Percentiles rank a stretch among this genome's conserved stretches.
These are phyloP conservation scores for Rhodophaea formosa DNA, from an alignment of 2,888 invertebrate genomes.

Conservation along the genomic window DNA sequence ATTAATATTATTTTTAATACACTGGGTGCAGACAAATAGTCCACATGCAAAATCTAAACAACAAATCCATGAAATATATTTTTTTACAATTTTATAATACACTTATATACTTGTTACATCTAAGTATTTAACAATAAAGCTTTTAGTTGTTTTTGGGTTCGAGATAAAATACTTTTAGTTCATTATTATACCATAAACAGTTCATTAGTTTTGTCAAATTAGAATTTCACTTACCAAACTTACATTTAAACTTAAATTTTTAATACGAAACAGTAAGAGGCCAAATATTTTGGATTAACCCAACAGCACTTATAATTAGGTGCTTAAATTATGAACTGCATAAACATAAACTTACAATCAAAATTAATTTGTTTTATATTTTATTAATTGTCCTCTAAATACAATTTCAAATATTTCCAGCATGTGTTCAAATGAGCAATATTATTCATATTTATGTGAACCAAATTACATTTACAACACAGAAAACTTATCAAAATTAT, in stretches of 20 bases:
- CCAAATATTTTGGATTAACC: not conserved
- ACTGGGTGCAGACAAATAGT: constrained; percentile 1
- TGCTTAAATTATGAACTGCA: not conserved
- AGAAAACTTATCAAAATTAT: too few species aligned
- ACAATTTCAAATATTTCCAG: too few species aligned
- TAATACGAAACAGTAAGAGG: not conserved
- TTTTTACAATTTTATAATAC: constrained; percentile 31
- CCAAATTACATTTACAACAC: too few species aligned
- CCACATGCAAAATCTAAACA: constrained; percentile 1
- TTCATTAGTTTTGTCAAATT: not conserved
- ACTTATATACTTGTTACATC: constrained; percentile 19
- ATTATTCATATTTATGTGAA: too few species aligned
- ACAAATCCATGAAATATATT: not conserved
- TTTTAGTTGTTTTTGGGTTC: constrained; percentile 19
- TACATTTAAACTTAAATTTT: not conserved
- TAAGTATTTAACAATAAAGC: constrained; percentile 18
- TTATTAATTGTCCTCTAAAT: too few species aligned
- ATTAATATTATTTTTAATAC: not conserved
- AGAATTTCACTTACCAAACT: constrained; percentile 4
- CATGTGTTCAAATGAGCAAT: too few species aligned
- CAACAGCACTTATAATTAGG: not conserved
- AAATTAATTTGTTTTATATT: not conserved
- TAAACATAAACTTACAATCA: not conserved
- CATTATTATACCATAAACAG: not conserved
- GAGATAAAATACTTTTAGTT: constrained; percentile 17